Base-by-base conservation (phyloP, 1,140 invertebrate genomes). In the Drosophila guanche region DNA sequence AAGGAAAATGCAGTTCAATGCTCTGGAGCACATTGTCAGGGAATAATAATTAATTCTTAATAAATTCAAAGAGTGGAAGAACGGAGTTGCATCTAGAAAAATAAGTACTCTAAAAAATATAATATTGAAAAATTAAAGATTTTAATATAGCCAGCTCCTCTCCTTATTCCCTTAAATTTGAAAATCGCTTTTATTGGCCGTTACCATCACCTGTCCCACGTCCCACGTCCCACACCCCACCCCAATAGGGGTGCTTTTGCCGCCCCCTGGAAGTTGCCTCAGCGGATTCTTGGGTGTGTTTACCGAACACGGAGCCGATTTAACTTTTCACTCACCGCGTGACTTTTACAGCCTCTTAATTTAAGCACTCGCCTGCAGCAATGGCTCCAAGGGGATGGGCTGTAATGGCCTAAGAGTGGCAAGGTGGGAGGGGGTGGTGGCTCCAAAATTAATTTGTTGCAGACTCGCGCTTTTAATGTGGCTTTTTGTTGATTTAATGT, bases 331-430 rank as follows among this genome's bases (percentile, higher is more conserved):
- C 81, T 83, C 83, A 78, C 75, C 78, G 83, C 74, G 62, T 86
- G 81, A 88, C 83, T 88, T 88, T 88, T 88, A 88, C 83, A 88
- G 84, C 84, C 84, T 89, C 84, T 88, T 88, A 89, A 88, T 84
- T 88, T 89, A 79, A 89, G 74, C 84, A 85, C 75, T 60, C 84
- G 60, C 66, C 43, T 22, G 58, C 50, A 23, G 23, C 50, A 14
- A 12, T 37, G 12, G 33, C 33, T 12, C 33, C 33, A 37, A 33
- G 33, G 46, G 10, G 5, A 37, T 23, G 40, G 60, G 14, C 45
- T 8, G 48, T 52, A 62, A 72, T 48, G 42, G 62, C 33, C 8
- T 4, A 56, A 59, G 16, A 20, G 6, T 48, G 33, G 4, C 5
- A 7, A 27, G 20, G 20, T 22, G 45, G 27, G 41, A 10, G n/a